Base-by-base conservation (phyloP, 2,113 vertebrate genomes). In the Nesogale talazaci region DNA sequence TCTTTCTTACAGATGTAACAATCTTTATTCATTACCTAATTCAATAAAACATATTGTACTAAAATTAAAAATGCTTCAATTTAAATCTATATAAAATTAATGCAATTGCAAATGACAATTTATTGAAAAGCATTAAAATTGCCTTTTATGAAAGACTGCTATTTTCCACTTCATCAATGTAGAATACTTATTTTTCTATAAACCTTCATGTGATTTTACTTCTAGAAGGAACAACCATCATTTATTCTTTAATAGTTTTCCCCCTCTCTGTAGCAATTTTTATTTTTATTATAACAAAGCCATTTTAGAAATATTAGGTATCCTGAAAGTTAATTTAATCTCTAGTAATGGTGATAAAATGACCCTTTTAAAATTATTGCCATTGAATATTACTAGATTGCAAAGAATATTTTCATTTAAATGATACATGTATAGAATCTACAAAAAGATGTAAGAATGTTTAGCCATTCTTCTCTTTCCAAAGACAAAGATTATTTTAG, bases 301-400 rank as follows among this genome's bases (percentile, higher is more conserved):
- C 79, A 36, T 61, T 89, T 90, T 89, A 40, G 75, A 83, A 89
- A 86, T 82, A 34, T 31, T 19, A 25, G 17, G 82, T 80, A n/a
- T 56, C n/a, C 65, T 31, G 31, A 81, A 90, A 92, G 12, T 79
- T 93, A 91, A 81, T 78, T 77, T 76, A 42, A n/a, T 87, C 38
- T 76, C 11, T 27, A 83, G 42, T 20, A 7, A 36, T 65, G 80
- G 20, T 83, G 25, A 81, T 74, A 65, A 42, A 10, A 83, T 88
- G 56, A 82, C 25, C 36, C 36, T 76, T 93, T 81, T 90, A 63
- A 83, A 3, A 14, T 65, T 38, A 34, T 93, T 76, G 59, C 19
- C 42, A 75, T 63, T 40, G 16, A 91, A 57, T 72, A 70, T 79
- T 79, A 34, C 42, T 83, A 57, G 72, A 80, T 87, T 82, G 46